These are phyloP conservation scores for Adela reaumurella DNA, from an alignment of 2,888 invertebrate genomes.

Conservation along the genomic window DNA sequence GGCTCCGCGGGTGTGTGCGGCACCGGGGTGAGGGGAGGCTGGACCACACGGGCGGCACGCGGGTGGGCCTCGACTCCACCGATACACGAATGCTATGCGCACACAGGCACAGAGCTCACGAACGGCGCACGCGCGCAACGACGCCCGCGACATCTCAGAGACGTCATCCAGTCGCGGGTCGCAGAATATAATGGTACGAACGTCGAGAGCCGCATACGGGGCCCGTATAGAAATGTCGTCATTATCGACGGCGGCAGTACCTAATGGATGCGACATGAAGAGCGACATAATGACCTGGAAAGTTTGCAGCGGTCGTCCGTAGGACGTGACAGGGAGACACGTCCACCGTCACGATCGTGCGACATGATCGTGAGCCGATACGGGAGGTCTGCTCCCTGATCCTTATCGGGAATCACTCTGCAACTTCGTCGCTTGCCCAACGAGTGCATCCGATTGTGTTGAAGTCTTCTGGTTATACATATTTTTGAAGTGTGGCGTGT, in stretches of 20 bases:
- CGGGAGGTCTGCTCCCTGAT: neutral
- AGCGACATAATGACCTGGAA: neutral
- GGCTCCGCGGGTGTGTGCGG: slow-evolving; percentile 18
- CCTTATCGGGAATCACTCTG: neutral
- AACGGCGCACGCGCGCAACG: slow-evolving; percentile 16
- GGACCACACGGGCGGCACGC: slow-evolving; percentile 56
- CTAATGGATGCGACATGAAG: neutral
- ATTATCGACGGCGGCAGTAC: slow-evolving; percentile 28
- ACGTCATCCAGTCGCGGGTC: slow-evolving; percentile 52
- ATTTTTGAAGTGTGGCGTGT: too few species aligned
- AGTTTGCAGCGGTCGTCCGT: too few species aligned
- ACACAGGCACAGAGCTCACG: slow-evolving; percentile 31
- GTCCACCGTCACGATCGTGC: neutral
- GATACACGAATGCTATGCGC: slow-evolving; percentile 30
- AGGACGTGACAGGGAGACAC: too few species aligned
- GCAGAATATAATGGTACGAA: too few species aligned
- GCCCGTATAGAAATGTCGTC: slow-evolving; percentile 49
- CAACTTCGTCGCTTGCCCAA: too few species aligned
- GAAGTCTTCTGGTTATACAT: too few species aligned
- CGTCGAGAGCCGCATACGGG: slow-evolving; percentile 20
- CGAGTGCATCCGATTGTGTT: too few species aligned
- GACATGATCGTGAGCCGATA: neutral
- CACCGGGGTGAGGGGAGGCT: slow-evolving; percentile 17
- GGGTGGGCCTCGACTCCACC: slow-evolving; percentile 47
- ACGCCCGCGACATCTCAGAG: slow-evolving; percentile 11